Evolutionary conservation across 2,888 invertebrate species (phyloP).

Genomic region (Scelioninae gen. 1): DNA sequence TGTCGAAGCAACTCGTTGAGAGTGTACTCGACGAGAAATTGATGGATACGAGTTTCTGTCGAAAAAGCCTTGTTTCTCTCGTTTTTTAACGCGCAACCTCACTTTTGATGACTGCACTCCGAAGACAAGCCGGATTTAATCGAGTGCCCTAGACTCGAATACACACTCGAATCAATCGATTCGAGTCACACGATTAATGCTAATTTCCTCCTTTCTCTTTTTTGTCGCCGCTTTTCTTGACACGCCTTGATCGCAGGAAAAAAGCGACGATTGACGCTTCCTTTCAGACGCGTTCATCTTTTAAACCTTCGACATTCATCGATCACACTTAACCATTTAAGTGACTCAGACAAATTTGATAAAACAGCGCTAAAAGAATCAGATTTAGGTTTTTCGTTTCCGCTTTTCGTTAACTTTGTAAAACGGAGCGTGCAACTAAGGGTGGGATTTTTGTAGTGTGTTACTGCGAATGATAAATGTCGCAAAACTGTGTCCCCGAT

Average conservation of each 20-base stretch:
- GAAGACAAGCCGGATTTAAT: slow-evolving; percentile 67
- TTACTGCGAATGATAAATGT: slow-evolving; percentile 37
- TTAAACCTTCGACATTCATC: slow-evolving; percentile 61
- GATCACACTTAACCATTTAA: slow-evolving; percentile 64
- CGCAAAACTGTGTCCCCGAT: slow-evolving; percentile 29
- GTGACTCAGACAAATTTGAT: slow-evolving; percentile 47
- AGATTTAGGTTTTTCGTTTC: slow-evolving; percentile 11
- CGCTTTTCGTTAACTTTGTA: slow-evolving; percentile 25
- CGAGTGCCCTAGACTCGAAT: slow-evolving; percentile 69
- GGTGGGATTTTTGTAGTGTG: neutral
- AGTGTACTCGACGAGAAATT: slow-evolving; percentile 56
- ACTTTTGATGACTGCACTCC: slow-evolving; percentile 51
- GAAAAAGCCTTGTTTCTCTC: slow-evolving; percentile 53
- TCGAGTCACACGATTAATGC: slow-evolving; percentile 67
- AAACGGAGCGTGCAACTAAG: slow-evolving; percentile 16
- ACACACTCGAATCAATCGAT: slow-evolving; percentile 66
- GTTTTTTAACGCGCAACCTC: slow-evolving; percentile 49
- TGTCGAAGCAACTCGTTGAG: slow-evolving; percentile 54
- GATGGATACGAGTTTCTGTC: slow-evolving; percentile 63
- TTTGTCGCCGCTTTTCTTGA: slow-evolving; percentile 13
- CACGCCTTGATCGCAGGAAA: slow-evolving; percentile 10
- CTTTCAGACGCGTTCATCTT: slow-evolving; percentile 62
- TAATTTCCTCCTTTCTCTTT: slow-evolving; percentile 46
- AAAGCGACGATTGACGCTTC: slow-evolving; percentile 42
- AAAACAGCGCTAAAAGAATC: slow-evolving; percentile 4